Base-by-base conservation (phyloP, 2,888 invertebrate species). In the Dorcus parallelipipedus region DNA sequence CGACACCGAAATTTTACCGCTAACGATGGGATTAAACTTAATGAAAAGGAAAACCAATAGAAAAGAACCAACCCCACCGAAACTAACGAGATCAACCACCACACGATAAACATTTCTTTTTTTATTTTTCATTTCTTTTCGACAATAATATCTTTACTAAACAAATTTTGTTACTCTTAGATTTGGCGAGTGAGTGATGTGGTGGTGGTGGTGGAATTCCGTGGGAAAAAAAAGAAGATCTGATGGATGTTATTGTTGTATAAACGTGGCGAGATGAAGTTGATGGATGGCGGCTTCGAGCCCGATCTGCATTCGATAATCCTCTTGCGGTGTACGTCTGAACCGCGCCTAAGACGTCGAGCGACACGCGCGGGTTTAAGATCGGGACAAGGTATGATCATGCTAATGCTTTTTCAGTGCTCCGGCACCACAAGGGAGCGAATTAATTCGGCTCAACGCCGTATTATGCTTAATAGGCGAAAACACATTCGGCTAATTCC, bases 341-440 rank as follows among this genome's bases (percentile, higher is more conserved):
- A 73, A 75, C 73, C 75, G 71, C 76, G 68, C 67, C 73, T 73
- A 75, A 76, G 75, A 76, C 69, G 71, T 66, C 66, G 68, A 69
- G 73, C 73, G 73, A 72, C 73, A 71, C 73, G 70, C 71, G 68
- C 67, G 68, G 76, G 73, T 73, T 73, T 76, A 76, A 76, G 76
- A 76, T 73, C 67, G 69, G 75, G 74, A 75, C 76, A 75, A 77
- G 76, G 76, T 77, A 76, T 72, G 76, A 77, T 76, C 76, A 74
- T 74, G 74, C 74, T 78, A 78, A 78, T 77, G 77, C 78, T 74
- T 77, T 77, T 76, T 72, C 77, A 72, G 71, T 76, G 77, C 77
- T 76, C 65, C 70, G 67, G 65, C 67, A 75, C 76, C 76, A 73
- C 76, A 77, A 76, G 73, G 73, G 74, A 74, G 72, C 70, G 70